Evolutionary conservation across 1,140 invertebrate species (phyloP).

Genomic region (Drosophila bipectinata): DNA sequence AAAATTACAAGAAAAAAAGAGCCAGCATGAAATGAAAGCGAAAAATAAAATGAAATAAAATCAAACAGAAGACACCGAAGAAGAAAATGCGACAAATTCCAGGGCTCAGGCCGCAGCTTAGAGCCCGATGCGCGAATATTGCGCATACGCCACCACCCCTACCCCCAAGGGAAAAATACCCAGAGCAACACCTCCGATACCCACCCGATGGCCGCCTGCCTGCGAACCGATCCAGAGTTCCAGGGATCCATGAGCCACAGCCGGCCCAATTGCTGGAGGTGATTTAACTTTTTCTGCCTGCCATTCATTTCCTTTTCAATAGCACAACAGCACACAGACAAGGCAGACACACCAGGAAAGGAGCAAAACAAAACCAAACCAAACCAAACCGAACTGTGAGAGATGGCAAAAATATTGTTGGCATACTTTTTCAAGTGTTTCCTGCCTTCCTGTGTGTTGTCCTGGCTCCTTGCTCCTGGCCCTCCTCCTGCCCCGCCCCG

Average conservation of each 20-base stretch:
- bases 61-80: slow-evolving; percentile 12
- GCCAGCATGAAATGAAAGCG: slow-evolving; percentile 21
- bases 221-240: slow-evolving; percentile 9
- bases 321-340: slow-evolving; percentile 65
- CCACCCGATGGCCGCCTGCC: neutral
- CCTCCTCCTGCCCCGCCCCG: neutral
- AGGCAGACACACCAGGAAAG: neutral
- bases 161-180: slow-evolving; percentile 28
- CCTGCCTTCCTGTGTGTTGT: slow-evolving; percentile 62
- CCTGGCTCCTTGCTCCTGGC: slow-evolving; percentile 23
- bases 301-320: slow-evolving; percentile 80
- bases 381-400: slow-evolving; percentile 5
- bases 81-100: slow-evolving; percentile 63
- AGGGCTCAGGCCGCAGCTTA: slow-evolving; percentile 54
- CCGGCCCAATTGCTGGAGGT: slow-evolving; percentile 67
- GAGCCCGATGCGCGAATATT: slow-evolving; percentile 60
- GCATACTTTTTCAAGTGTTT: slow-evolving; percentile 80
- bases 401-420: slow-evolving; percentile 72
- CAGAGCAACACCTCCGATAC: slow-evolving; percentile 12
- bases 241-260: slow-evolving; percentile 13
- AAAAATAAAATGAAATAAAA: slow-evolving; percentile 37
- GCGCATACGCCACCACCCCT: slow-evolving; percentile 61
- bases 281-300: slow-evolving; percentile 78
- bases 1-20: slow-evolving; percentile 27
- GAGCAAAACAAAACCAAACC: neutral